phyloP scores from a whole-genome alignment of 30 jellyfish, hydroid and myxozoan genomes.

The Catostylus mosaicus region DNA sequence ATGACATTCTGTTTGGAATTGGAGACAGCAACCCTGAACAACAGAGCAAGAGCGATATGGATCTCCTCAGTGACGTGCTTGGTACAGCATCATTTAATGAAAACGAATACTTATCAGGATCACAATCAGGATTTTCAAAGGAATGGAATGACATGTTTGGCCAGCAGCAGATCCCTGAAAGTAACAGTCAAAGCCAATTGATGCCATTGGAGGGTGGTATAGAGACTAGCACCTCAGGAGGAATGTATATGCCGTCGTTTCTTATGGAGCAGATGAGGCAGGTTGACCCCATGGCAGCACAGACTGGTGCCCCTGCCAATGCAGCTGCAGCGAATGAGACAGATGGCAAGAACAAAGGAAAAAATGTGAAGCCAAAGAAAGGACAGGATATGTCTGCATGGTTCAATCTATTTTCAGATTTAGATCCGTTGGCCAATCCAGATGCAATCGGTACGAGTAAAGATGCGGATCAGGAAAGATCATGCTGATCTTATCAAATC shows the following conservation, averaged over 20 bases:
- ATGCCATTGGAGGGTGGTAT: constrained; percentile 27
- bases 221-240: constrained; percentile 61
- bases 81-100: constrained; percentile 73
- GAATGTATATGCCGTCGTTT: constrained; percentile 96
- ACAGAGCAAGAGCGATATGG: constrained; percentile 70
- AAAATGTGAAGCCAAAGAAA: constrained; percentile 58
- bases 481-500: constrained; percentile 37
- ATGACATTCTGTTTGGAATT: constrained; percentile 88
- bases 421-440: constrained; percentile 98
- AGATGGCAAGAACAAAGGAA: constrained; percentile 35
- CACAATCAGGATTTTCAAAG: constrained; percentile 74
- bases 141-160: constrained; percentile 99
- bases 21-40: constrained; percentile 35
- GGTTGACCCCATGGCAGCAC: constrained; percentile 83
- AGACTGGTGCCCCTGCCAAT: constrained; percentile 72
- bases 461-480: constrained; percentile 76
- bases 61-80: constrained; percentile 80
- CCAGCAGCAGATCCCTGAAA: constrained; percentile 40
- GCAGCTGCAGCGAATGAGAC: constrained; percentile 74
- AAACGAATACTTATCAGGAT: constrained; percentile 35
- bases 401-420: constrained; percentile 97
- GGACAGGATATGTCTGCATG: constrained; percentile 98
- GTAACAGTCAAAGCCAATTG: neutral
- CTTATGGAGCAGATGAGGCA: constrained; percentile 93
- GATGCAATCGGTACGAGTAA: constrained; percentile 83